Evolutionary conservation across 2,113 vertebrate species (phyloP).

Genomic region (Camelus dromedarius): DNA sequence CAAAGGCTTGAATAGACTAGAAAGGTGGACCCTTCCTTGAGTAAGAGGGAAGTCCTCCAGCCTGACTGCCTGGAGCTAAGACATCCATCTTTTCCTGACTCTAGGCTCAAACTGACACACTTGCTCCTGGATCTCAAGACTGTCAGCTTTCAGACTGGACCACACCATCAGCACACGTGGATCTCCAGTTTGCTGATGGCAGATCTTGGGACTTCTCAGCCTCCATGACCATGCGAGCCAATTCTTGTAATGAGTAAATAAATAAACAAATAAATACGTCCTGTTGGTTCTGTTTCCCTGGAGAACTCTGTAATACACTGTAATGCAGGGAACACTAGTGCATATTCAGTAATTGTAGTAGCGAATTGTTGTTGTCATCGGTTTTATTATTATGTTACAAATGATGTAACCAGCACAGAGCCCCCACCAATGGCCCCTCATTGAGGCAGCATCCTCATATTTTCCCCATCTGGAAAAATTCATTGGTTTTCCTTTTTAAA

Average conservation of each 20-base stretch:
- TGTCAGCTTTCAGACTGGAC: background rate
- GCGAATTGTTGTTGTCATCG: background rate
- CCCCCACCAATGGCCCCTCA: background rate
- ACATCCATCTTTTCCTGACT: background rate
- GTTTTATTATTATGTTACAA: background rate
- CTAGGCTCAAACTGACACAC: background rate
- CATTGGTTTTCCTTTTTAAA: background rate
- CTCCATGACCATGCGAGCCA: background rate
- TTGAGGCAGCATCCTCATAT: background rate
- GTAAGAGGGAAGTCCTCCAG: background rate
- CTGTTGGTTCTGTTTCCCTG: background rate
- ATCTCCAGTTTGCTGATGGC: background rate
- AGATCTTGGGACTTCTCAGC: background rate
- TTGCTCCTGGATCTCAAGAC: background rate
- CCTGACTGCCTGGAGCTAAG: background rate
- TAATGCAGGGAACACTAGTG: background rate
- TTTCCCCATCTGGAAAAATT: background rate
- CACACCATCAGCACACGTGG: no score
- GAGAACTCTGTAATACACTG: background rate
- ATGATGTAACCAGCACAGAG: background rate
- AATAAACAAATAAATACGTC: background rate
- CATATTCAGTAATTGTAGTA: background rate
- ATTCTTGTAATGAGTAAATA: background rate
- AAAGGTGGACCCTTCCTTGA: background rate
- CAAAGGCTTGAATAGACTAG: background rate